These are phyloP conservation scores for Drosophila stalkeri DNA, from an alignment of 2,888 invertebrate species.

Conservation along the genomic window DNA sequence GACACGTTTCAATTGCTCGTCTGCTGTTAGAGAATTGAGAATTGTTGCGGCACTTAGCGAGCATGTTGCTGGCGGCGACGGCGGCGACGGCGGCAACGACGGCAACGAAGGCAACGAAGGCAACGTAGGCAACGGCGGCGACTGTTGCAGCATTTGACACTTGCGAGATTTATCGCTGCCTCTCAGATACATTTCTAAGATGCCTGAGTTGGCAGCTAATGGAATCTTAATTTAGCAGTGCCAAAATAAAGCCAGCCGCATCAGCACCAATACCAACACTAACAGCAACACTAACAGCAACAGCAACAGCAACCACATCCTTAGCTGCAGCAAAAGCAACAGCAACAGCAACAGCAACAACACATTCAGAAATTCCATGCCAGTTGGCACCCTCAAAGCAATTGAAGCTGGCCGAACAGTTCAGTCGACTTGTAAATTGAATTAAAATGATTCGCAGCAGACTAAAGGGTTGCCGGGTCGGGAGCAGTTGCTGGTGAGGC, in stretches of 20 bases:
- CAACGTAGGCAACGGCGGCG: conserved; percentile 21
- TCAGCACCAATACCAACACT: conserved; percentile 34
- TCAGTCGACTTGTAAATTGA: conserved; percentile 80
- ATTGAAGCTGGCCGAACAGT: conserved; percentile 51
- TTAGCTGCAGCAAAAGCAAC: conserved; percentile 19
- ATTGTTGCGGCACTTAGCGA: conserved; percentile 76
- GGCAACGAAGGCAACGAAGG: conserved; percentile 7
- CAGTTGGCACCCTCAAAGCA: conserved; percentile 75
- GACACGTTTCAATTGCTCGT: conserved; percentile 81
- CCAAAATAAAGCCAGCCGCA: conserved; percentile 75
- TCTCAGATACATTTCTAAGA: conserved; percentile 83
- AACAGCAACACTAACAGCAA: conserved; percentile 2
- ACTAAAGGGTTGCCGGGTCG: conserved; percentile 45
- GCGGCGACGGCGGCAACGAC: conserved; percentile 42
- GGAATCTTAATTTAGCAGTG: conserved; percentile 84
- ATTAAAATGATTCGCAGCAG: conserved; percentile 77
- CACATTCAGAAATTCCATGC: conserved; percentile 75
- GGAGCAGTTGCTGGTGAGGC: conserved; percentile 10
- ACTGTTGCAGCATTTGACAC: conserved; percentile 82
- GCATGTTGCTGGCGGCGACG: conserved; percentile 61
- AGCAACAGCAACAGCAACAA: conserved; percentile 31
- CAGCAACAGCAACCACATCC: conserved; percentile 26
- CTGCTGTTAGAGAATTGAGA: conserved; percentile 75
- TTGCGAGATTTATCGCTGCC: conserved; percentile 84
- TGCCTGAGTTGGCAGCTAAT: conserved; percentile 82